Evolutionary conservation across 2,113 vertebrate species (phyloP).

Genomic region (Mus pahari): DNA sequence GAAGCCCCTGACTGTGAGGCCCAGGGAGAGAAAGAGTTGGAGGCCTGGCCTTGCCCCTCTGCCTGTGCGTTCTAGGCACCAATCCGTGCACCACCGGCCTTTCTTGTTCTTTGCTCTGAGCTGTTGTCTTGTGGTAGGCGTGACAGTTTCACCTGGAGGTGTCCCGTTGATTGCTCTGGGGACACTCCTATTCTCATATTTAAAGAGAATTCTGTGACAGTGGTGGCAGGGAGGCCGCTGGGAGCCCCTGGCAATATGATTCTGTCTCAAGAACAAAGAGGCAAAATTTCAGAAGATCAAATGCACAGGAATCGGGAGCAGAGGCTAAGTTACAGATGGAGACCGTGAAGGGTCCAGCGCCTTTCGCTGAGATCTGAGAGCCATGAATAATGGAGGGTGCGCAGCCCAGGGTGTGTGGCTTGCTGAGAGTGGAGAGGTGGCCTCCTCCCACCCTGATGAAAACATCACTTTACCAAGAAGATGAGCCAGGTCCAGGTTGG

Average conservation of each 20-base stretch:
- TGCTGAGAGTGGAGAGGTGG: neutral
- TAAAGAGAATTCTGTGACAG: conserved; percentile 71
- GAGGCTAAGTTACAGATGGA: conserved; percentile 59
- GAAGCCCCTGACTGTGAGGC: conserved; percentile 1
- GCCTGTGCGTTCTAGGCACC: neutral
- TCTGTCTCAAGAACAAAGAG: conserved; percentile 80
- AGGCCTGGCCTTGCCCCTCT: neutral
- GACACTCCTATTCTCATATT: conserved; percentile 74
- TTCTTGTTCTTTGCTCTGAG: conserved; percentile 67
- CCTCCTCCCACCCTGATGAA: neutral
- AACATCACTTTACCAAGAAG: neutral
- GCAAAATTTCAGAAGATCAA: conserved; percentile 79
- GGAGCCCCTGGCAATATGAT: conserved; percentile 75
- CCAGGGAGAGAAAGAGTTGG: neutral
- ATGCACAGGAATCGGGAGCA: conserved; percentile 45
- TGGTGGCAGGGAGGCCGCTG: conserved; percentile 2
- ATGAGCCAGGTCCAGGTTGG: neutral
- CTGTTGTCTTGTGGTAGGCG: conserved; percentile 46
- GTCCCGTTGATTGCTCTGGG: conserved; percentile 63
- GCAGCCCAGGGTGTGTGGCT: neutral
- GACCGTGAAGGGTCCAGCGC: neutral
- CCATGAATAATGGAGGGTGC: conserved; percentile 63
- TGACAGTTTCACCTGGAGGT: conserved; percentile 73
- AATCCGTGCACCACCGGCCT: neutral
- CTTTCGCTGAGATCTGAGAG: conserved; percentile 63